Conservation (phyloP, 2,888 invertebrate genomes). For the Ophonus ardosiacus region DNA sequence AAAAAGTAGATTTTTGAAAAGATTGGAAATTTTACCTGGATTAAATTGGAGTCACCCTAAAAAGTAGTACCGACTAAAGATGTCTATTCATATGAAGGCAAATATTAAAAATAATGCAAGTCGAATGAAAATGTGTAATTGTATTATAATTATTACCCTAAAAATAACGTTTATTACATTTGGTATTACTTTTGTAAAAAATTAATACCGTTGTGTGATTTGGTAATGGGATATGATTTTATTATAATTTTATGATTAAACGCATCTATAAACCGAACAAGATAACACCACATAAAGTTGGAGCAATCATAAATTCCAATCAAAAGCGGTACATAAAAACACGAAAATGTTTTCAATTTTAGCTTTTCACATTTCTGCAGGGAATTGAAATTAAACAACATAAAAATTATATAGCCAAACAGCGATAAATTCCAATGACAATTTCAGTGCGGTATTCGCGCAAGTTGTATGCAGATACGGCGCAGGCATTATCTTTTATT, state of each 20-base stretch:
- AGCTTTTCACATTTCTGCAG: slow-evolving; percentile 50
- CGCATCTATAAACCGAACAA: neutral
- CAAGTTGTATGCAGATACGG: slow-evolving; percentile 54
- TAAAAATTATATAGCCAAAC: slow-evolving; percentile 62
- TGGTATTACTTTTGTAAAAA: neutral
- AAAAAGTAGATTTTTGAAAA: too few relatives aligned
- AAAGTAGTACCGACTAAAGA: too few relatives aligned
- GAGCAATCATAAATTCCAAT: slow-evolving; percentile 49
- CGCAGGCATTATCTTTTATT: slow-evolving; percentile 61
- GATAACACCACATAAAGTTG: slow-evolving; percentile 40
- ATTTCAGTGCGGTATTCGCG: slow-evolving; percentile 52
- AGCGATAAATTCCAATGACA: slow-evolving; percentile 61
- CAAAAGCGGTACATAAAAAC: slow-evolving; percentile 40
- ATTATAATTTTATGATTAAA: neutral
- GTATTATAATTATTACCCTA: too few relatives aligned
- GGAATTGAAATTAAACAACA: slow-evolving; percentile 62
- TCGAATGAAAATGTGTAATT: too few relatives aligned
- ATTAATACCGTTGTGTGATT: neutral
- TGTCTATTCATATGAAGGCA: too few relatives aligned
- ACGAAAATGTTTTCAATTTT: slow-evolving; percentile 47
- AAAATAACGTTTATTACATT: too few relatives aligned
- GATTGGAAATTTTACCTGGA: too few relatives aligned
- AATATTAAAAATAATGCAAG: too few relatives aligned
- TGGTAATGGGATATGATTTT: neutral
- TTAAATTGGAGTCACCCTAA: too few relatives aligned